A percentile compares a stretch with the other conserved stretches of the same genome.
Conservation (phyloP, 2,797 vertebrate genomes). For the Gallinago nigripennis region DNA sequence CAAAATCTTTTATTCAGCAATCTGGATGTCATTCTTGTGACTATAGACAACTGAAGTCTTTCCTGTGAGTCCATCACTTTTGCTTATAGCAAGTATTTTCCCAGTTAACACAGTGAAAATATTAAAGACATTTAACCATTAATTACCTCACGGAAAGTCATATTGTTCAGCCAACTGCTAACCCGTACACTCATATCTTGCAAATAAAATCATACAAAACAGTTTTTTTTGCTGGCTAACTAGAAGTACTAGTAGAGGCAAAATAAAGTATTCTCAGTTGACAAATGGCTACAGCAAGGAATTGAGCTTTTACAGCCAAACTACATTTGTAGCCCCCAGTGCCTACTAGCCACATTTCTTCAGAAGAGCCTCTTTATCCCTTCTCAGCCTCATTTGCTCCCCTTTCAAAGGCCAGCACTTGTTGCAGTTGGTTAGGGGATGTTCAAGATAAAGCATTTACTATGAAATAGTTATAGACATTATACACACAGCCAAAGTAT, state of each 20-base stretch:
- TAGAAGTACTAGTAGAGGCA: background rate
- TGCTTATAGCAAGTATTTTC: background rate
- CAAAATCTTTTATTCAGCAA: background rate
- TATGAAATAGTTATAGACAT: background rate
- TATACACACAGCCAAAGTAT: background rate
- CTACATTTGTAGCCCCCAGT: background rate
- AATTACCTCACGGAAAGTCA: background rate
- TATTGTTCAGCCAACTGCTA: background rate
- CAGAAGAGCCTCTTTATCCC: background rate
- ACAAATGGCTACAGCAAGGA: background rate
- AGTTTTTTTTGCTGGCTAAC: rapidly evolving
- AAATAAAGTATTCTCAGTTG: background rate
- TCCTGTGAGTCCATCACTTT: background rate
- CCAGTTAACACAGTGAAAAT: background rate
- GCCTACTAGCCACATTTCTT: background rate
- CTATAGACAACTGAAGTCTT: background rate
- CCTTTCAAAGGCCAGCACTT: background rate
- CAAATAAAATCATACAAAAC: background rate
- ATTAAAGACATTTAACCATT: background rate
- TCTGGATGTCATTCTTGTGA: background rate
- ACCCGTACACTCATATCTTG: background rate
- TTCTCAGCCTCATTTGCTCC: background rate
- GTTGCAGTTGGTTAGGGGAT: background rate
- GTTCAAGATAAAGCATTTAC: background rate
- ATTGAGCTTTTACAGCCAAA: background rate